Evolutionary conservation across 2,888 invertebrate genomes (phyloP).

Genomic region (Cryptocephalus primarius): DNA sequence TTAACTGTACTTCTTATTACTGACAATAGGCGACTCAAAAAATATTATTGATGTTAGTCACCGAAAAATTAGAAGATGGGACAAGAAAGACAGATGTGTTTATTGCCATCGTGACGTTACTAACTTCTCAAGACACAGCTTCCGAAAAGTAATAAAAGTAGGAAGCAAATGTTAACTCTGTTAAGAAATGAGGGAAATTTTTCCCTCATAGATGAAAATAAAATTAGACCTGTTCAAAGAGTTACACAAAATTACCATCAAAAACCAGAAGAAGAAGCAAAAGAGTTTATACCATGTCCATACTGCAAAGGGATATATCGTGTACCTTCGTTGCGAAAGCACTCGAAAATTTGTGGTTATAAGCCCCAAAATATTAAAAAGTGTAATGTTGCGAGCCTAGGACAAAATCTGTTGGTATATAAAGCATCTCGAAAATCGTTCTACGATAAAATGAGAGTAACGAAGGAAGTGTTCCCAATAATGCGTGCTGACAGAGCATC

Average conservation of each 20-base stretch:
- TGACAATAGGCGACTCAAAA: background rate
- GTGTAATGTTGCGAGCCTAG: background rate
- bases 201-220: slow-evolving; percentile 8
- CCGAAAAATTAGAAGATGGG: slow-evolving; percentile 12
- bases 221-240: slow-evolving; percentile 15
- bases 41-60: slow-evolving; percentile 5
- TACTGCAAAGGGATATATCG: slow-evolving; percentile 15
- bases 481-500: slow-evolving; percentile 16
- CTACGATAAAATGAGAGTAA: slow-evolving; percentile 13
- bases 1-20: no score
- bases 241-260: slow-evolving; percentile 1
- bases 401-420: slow-evolving; percentile 9
- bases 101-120: slow-evolving; percentile 13
- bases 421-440: slow-evolving; percentile 9
- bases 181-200: slow-evolving; percentile 15
- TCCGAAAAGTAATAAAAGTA: slow-evolving; percentile 9
- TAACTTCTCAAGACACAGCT: slow-evolving; percentile 14
- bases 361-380: background rate
- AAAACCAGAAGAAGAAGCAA: background rate
- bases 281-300: slow-evolving; percentile 10
- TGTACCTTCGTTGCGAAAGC: slow-evolving; percentile 6
- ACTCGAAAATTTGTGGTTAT: slow-evolving; percentile 1
- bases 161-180: slow-evolving; percentile 9
- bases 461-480: slow-evolving; percentile 15
- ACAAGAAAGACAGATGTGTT: slow-evolving; percentile 14